Conservation (phyloP, 2,888 invertebrate genomes). For the Girardia tigrina region DNA sequence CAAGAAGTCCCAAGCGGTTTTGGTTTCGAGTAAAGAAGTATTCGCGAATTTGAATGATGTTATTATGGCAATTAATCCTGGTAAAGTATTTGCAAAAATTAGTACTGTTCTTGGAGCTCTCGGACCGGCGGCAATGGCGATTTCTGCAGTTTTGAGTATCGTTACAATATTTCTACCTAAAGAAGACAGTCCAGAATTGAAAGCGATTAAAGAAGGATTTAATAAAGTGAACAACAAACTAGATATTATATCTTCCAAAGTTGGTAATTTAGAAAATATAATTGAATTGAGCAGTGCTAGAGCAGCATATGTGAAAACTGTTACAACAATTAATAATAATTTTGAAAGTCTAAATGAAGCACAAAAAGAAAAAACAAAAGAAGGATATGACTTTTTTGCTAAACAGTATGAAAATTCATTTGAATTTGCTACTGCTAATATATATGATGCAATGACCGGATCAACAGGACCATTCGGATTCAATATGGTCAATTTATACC, state of each 20-base stretch:
- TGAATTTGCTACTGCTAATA: background rate
- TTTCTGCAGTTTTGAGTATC: conserved; percentile 9
- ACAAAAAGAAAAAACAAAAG: conserved; percentile 19
- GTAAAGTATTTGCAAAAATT: background rate
- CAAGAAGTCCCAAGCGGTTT: background rate
- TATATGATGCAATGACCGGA: conserved; percentile 2
- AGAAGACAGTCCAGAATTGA: conserved; percentile 4
- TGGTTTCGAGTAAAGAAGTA: background rate
- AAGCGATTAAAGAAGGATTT: conserved; percentile 8
- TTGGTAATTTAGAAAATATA: conserved; percentile 11
- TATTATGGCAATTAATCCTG: background rate
- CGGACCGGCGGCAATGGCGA: background rate
- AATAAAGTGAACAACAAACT: background rate
- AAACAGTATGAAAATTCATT: conserved; percentile 15
- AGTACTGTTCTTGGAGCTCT: background rate
- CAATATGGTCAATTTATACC: conserved; percentile 2
- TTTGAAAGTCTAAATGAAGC: background rate
- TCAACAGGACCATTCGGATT: conserved; percentile 13
- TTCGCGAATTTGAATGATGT: conserved; percentile 3
- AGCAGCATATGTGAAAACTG: conserved; percentile 9
- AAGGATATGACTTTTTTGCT: conserved; percentile 7
- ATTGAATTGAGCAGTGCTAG: conserved; percentile 11
- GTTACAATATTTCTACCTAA: background rate
- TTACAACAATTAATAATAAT: background rate
- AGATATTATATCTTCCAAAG: background rate